Evolutionary conservation across 2,888 invertebrate genomes (phyloP), one percentile per base, ranked within the genome.

Genomic region (Drosophila borealis): DNA sequence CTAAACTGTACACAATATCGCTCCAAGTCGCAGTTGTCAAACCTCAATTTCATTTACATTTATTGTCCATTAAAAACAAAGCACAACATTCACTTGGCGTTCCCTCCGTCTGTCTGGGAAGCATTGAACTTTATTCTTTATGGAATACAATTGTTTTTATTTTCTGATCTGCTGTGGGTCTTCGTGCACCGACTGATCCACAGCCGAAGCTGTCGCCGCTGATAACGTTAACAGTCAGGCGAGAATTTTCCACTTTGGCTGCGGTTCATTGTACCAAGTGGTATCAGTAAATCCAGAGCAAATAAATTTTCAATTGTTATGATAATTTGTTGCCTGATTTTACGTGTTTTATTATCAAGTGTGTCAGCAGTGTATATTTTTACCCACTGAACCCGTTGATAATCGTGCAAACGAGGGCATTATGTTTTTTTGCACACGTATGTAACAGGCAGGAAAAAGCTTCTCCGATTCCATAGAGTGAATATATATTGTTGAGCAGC

Each of bases 71-170:
- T 70, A 61, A 76, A 69, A 50, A 57, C 3, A 56, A 62, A 59
- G 54, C 33, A 62, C 14, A 29, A 11, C 21, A 49, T 42, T 50
- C 42, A 39, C 13, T 21, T 42, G 8, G 25, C 45, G 34, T 34
- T 45, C 29, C 14, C 33, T 49, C 14, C 14, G 45, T 34, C 39
- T 41, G 45, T 34, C 39, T 41, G 45, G 9, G 44, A 67, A 36
- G 45, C 69, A 79, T 65, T 70, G 72, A 79, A 80, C 63, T 72
- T 70, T 65, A 46, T 66, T 64, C 10, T 54, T 29, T 53, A 49
- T 61, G 68, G 25, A 17, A 41, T 21, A 45, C 19, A 17, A 41
- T 36, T 17, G 19, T 37, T n/a, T 36, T 25, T 6, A 29, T 13
- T 9, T 45, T 21, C 19, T 50, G 63, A 78, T 75, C 54, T 68